phyloP scores from a whole-genome alignment of 2,113 vertebrate genomes.

The Passer montanus region DNA sequence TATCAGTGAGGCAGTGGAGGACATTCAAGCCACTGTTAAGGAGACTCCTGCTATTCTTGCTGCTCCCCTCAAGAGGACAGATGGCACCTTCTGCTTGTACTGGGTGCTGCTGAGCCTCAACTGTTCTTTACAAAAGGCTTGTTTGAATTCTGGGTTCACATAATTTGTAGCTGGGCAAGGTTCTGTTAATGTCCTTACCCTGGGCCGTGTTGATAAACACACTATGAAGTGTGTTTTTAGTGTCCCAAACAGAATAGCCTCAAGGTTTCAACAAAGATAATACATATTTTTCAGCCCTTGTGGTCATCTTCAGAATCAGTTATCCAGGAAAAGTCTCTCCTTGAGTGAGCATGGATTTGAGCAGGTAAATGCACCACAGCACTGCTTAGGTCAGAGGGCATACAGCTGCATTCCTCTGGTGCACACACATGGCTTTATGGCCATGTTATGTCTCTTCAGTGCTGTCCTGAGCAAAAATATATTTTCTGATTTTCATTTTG shows the following conservation, averaged over 20 bases:
- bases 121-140: background rate
- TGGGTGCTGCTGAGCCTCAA: background rate
- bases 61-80: background rate
- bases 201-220: background rate
- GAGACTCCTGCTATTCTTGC: background rate
- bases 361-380: background rate
- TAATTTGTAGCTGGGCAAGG: background rate
- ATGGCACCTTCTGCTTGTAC: background rate
- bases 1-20: background rate
- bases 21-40: background rate
- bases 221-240: background rate
- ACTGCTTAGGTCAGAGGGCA: background rate
- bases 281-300: background rate
- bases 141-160: background rate
- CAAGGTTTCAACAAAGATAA: background rate
- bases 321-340: background rate
- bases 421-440: fast-evolving
- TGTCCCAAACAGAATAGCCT: background rate
- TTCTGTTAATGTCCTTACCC: background rate
- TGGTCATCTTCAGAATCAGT: background rate
- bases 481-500: background rate
- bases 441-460: background rate
- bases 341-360: background rate
- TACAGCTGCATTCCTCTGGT: background rate
- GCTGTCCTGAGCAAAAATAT: background rate